phyloP scores from a whole-genome alignment of 2,797 vertebrate genomes.

The Enteromius afrohamiltoni region DNA sequence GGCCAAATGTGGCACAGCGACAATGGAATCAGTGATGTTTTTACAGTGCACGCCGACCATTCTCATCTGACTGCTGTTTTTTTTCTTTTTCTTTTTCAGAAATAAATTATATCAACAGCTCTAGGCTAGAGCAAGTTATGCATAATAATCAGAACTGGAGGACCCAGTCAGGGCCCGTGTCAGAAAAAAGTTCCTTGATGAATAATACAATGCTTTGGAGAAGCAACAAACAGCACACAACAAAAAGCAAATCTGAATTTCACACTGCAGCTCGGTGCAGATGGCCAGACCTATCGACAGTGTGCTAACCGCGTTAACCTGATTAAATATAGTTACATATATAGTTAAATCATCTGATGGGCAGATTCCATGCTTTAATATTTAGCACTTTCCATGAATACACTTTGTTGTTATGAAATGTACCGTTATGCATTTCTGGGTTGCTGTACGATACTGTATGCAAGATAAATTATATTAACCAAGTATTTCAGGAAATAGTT shows the following conservation, averaged over 20 bases:
- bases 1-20: constrained; percentile 31
- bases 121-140: constrained; percentile 74
- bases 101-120: constrained; percentile 74
- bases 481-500: neutral
- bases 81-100: constrained; percentile 42
- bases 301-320: neutral
- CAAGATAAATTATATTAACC: neutral
- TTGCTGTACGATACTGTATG: neutral
- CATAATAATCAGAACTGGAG: constrained; percentile 70
- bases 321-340: constrained; percentile 35
- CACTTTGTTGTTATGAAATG: too few relatives aligned
- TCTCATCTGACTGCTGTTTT: constrained; percentile 33
- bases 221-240: constrained; percentile 45
- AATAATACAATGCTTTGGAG: constrained; percentile 57
- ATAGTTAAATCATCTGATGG: neutral
- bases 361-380: constrained; percentile 20
- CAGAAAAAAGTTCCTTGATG: constrained; percentile 51
- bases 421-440: neutral
- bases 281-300: neutral
- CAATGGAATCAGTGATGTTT: constrained; percentile 35
- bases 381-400: neutral
- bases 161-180: constrained; percentile 38
- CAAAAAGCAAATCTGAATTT: constrained; percentile 46
- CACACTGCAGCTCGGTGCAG: neutral
- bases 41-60: constrained; percentile 42